phyloP scores from a whole-genome alignment of 2,888 invertebrate genomes.

The Sceliomorpha sp. region DNA sequence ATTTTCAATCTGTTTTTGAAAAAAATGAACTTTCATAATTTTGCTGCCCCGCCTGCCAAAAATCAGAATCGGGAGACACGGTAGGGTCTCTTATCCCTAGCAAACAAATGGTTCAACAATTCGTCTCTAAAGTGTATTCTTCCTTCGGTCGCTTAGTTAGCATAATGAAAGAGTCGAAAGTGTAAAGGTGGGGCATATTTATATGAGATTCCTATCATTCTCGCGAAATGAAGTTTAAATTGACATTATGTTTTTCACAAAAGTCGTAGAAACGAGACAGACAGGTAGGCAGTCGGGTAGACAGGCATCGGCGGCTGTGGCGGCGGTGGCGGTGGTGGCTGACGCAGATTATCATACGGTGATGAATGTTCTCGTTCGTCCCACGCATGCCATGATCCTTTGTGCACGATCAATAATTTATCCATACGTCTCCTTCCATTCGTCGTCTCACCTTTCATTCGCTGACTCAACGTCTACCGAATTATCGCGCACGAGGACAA shows the following conservation, averaged over 20 bases:
- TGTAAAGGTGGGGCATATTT: too few relatives aligned
- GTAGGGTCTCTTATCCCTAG: too few relatives aligned
- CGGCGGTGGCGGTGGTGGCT: neutral
- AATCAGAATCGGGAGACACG: too few relatives aligned
- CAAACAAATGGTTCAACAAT: too few relatives aligned
- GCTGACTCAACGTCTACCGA: conserved; percentile 37
- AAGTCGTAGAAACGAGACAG: conserved; percentile 2
- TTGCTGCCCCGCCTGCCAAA: too few relatives aligned
- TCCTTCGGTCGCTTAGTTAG: too few relatives aligned
- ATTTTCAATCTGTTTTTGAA: too few relatives aligned
- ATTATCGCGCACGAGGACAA: conserved; percentile 10
- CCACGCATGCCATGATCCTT: conserved; percentile 53
- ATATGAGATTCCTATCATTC: neutral
- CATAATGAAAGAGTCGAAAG: too few relatives aligned
- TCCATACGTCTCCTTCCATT: conserved; percentile 49
- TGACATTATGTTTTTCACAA: conserved; percentile 20
- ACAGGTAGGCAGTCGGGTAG: neutral
- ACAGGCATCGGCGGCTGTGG: neutral
- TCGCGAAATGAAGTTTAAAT: neutral
- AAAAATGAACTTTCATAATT: too few relatives aligned
- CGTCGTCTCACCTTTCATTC: conserved; percentile 45
- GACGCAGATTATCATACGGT: conserved; percentile 29
- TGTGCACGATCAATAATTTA: conserved; percentile 51
- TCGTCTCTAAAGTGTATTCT: too few relatives aligned
- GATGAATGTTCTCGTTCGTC: conserved; percentile 53